These are phyloP conservation scores for Crossaster papposus DNA, from an alignment of 53 echinoderm and acorn worm genomes.

Conservation along the genomic window DNA sequence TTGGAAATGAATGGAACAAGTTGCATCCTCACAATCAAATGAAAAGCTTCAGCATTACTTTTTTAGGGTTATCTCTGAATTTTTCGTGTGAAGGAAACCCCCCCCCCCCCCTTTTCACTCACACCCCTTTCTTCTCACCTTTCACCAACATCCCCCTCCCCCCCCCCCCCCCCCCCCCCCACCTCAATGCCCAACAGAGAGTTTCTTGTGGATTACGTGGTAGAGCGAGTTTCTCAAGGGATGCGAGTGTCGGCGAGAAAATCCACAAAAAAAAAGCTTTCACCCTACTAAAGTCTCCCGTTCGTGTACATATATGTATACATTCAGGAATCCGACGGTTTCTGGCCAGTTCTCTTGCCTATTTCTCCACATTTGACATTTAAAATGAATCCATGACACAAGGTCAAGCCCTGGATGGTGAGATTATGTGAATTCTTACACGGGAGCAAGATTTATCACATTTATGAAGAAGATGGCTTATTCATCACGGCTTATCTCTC, in stretches of 20 bases:
- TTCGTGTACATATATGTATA: background rate
- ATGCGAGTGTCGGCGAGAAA: background rate
- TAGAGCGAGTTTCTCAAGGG: background rate
- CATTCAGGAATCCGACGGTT: background rate
- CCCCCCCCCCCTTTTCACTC: too few relatives aligned
- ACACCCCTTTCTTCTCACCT: too few relatives aligned
- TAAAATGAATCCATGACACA: background rate
- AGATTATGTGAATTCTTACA: background rate
- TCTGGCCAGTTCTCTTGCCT: background rate
- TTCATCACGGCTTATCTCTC: background rate
- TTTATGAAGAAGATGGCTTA: background rate
- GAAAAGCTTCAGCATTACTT: too few relatives aligned
- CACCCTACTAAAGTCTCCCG: background rate
- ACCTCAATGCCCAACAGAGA: too few relatives aligned
- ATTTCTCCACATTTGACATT: background rate
- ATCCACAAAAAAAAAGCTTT: background rate
- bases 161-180: too few relatives aligned
- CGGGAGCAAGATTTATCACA: background rate
- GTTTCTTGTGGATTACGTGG: too few relatives aligned
- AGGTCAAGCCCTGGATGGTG: background rate
- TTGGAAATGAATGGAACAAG: too few relatives aligned
- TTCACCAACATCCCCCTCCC: too few relatives aligned
- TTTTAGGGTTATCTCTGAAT: too few relatives aligned
- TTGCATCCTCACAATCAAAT: too few relatives aligned
- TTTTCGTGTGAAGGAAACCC: too few relatives aligned